Evolutionary conservation across 2,888 invertebrate genomes (phyloP), one percentile per base, ranked within the genome.

Genomic region (Pilophorus perplexus): DNA sequence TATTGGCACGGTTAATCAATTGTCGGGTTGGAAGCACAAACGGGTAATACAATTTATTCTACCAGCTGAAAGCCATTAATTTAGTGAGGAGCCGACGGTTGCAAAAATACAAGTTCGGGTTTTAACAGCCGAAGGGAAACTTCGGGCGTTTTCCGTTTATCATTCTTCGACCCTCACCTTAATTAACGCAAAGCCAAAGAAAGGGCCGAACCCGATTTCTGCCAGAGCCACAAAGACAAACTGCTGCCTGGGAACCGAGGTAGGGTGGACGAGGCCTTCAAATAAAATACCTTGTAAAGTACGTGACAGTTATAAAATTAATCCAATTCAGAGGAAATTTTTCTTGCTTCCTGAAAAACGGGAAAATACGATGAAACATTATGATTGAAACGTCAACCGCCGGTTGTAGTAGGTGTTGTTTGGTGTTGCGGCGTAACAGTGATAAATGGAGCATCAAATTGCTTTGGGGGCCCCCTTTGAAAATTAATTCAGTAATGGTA

Each of bases 391-490:
- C 23, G 46, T 46, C 46, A 46, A 22, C 46, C 23, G 46, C 46
- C 25, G 46, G 25, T 46, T 46, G 25, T 46, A 23, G 46, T 46
- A 23, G 46, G 23, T 46, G 46, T 23, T 46, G 46, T 46, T 46
- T 46, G 46, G 46, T 23, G 20, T n/a, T n/a, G n/a, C n/a, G n/a
- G n/a, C n/a, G n/a, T 22, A 23, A 46, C 22, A 46, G 46, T 46
- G 46, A 46, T 46, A 46, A 46, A 46, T 46, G 46, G 46, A 25
- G 46, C 46, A 23, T 46, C 46, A 46, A 46, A 46, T 46, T 46
- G 46, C 46, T 46, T 46, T 22, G 23, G 25, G 46, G 23, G 46
- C 46, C 12, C 46, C 18, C 14, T 5, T 22, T 23, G 46, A 46
- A 23, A 46, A 46, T 46, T 46, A 46, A 46, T 46, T 46, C 46